Conservation (phyloP, 2,797 vertebrate genomes). For the Coranthus polyacanthus region DNA sequence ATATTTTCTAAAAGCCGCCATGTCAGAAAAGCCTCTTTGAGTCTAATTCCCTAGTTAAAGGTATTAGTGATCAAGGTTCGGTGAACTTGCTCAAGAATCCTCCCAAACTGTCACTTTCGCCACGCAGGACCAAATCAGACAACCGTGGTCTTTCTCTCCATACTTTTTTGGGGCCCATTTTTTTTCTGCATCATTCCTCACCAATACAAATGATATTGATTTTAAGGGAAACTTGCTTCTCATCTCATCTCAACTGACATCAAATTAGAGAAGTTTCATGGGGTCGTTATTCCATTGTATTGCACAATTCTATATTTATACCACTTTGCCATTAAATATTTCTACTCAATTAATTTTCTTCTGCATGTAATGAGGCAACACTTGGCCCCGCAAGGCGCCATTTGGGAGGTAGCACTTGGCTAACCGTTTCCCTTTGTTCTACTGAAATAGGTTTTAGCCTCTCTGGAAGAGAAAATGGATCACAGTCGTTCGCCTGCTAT, state of each 20-base stretch:
- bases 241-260: constrained; percentile 52
- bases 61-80: constrained; percentile 75
- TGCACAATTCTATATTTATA: constrained; percentile 80
- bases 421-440: constrained; percentile 73
- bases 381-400: constrained; percentile 77
- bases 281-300: constrained; percentile 71
- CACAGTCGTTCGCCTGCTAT: constrained; percentile 48
- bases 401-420: constrained; percentile 77
- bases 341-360: constrained; percentile 83
- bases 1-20: constrained; percentile 58
- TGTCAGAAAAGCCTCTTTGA: constrained; percentile 78
- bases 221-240: constrained; percentile 28
- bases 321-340: constrained; percentile 83
- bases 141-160: constrained; percentile 48
- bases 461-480: constrained; percentile 72
- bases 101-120: constrained; percentile 66
- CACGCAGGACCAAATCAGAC: constrained; percentile 51
- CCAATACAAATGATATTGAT: constrained; percentile 44
- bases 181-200: constrained; percentile 29
- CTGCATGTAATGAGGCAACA: constrained; percentile 82
- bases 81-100: constrained; percentile 69
- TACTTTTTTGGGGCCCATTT: constrained; percentile 2
- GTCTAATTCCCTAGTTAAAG: constrained; percentile 78
- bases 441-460: constrained; percentile 58
- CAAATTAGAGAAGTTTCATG: constrained; percentile 67